phyloP scores from a whole-genome alignment of 2,797 vertebrate species.

The Eidolon dupreanum region DNA sequence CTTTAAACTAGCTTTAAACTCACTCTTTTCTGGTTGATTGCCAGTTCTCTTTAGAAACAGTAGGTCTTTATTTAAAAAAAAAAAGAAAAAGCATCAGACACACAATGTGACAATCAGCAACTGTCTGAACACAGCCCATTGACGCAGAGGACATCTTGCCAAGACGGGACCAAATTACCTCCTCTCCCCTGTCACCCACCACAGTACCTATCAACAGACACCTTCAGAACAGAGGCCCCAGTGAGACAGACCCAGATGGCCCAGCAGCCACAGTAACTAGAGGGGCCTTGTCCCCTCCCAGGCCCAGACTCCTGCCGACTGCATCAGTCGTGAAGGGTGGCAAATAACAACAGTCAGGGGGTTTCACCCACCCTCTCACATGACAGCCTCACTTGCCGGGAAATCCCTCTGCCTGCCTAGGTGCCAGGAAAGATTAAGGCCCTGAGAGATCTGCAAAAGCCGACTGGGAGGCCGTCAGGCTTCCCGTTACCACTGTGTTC shows the following conservation, averaged over 20 bases:
- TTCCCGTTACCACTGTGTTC: background rate
- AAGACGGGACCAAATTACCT: slow-evolving; percentile 58
- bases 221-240: slow-evolving; percentile 43
- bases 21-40: slow-evolving; percentile 41
- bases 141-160: slow-evolving; percentile 57
- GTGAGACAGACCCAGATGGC: background rate
- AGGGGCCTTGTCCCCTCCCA: background rate
- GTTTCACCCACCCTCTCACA: background rate
- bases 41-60: slow-evolving; percentile 68
- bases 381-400: background rate
- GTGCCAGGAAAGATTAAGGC: background rate
- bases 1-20: slow-evolving; percentile 45
- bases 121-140: slow-evolving; percentile 41
- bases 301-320: background rate
- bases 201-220: slow-evolving; percentile 29
- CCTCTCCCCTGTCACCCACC: slow-evolving; percentile 9
- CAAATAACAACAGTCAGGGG: background rate
- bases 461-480: background rate
- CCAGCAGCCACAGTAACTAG: background rate
- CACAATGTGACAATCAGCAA: slow-evolving; percentile 70
- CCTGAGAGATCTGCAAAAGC: background rate
- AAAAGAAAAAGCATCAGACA: slow-evolving; percentile 55
- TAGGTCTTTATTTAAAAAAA: slow-evolving; percentile 55
- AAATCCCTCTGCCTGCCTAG: slow-evolving; percentile 32
- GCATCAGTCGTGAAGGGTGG: background rate